Conservation (phyloP, 2,888 invertebrate genomes). For the Altica lythri region DNA sequence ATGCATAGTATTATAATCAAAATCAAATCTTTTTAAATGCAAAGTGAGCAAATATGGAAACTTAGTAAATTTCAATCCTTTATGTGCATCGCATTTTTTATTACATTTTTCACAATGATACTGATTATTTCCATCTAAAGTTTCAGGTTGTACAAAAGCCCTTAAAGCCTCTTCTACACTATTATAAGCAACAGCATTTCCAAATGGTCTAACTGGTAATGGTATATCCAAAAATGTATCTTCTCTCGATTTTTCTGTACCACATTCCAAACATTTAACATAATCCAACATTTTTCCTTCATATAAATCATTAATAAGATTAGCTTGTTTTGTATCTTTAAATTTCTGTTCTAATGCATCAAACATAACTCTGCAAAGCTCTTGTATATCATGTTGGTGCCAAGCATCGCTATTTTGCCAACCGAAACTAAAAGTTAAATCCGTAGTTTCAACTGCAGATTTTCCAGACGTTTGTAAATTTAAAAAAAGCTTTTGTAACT, state of each 20-base stretch:
- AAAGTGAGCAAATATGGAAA: constrained; percentile 87
- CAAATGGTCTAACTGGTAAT: constrained; percentile 82
- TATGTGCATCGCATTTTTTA: constrained; percentile 86
- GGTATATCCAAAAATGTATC: constrained; percentile 87
- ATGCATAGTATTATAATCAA: constrained; percentile 82
- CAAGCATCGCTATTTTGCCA: constrained; percentile 88
- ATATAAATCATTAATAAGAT: constrained; percentile 81
- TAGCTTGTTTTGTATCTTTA: constrained; percentile 78
- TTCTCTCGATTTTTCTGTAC: constrained; percentile 78
- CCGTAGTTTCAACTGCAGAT: constrained; percentile 82
- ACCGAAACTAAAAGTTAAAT: constrained; percentile 85
- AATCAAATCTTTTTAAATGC: constrained; percentile 88
- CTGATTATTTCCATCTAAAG: constrained; percentile 81
- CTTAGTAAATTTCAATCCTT: constrained; percentile 83
- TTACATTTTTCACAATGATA: constrained; percentile 86
- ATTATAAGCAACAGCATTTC: constrained; percentile 74
- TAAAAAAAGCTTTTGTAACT: constrained; percentile 83
- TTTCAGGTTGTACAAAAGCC: constrained; percentile 85
- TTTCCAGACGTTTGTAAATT: constrained; percentile 82
- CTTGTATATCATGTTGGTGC: constrained; percentile 87
- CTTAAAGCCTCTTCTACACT: constrained; percentile 81
- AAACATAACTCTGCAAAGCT: constrained; percentile 73
- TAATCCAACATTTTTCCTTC: constrained; percentile 81
- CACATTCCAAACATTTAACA: constrained; percentile 85
- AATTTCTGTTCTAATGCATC: constrained; percentile 86